phyloP scores from a whole-genome alignment of 2,113 vertebrate species.

The Periophthalmodon schlosseri region DNA sequence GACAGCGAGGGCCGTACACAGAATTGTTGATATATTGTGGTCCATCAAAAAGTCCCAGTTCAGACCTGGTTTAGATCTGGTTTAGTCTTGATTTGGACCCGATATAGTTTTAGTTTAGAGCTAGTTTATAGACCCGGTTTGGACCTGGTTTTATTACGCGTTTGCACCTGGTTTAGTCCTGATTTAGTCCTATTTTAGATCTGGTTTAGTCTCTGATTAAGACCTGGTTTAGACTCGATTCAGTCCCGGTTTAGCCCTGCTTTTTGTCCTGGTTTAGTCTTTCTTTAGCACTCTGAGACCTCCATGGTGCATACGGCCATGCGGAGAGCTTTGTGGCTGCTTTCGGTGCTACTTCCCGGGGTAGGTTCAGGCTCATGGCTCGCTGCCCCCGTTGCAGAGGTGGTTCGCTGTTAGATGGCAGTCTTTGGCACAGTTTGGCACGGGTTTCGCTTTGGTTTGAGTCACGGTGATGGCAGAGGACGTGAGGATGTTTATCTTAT shows the following conservation, averaged over 20 bases:
- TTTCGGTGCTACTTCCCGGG: neutral
- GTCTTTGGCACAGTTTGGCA: neutral
- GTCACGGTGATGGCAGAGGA: slow-evolving; percentile 22
- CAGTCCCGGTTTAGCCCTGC: neutral
- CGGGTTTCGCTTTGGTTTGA: slow-evolving; percentile 1
- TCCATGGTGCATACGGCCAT: neutral
- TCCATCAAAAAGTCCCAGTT: neutral
- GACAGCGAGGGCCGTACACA: slow-evolving; percentile 8
- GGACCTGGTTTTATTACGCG: neutral
- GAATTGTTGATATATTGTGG: neutral
- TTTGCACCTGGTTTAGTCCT: neutral
- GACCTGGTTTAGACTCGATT: neutral
- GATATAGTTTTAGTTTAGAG: neutral
- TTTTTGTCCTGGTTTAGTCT: no score
- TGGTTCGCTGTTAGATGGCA: slow-evolving; percentile 2
- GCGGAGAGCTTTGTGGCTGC: slow-evolving; percentile 45
- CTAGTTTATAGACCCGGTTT: neutral
- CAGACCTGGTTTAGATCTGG: neutral
- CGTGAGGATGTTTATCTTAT: slow-evolving; percentile 62
- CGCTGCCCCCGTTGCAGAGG: neutral
- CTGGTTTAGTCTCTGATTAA: neutral
- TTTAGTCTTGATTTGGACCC: neutral
- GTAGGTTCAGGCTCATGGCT: slow-evolving; percentile 1
- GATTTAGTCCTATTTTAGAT: neutral
- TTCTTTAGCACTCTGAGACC: neutral